These are phyloP conservation scores for Neria commutata DNA, from an alignment of 2,888 invertebrate species.

Conservation along the genomic window DNA sequence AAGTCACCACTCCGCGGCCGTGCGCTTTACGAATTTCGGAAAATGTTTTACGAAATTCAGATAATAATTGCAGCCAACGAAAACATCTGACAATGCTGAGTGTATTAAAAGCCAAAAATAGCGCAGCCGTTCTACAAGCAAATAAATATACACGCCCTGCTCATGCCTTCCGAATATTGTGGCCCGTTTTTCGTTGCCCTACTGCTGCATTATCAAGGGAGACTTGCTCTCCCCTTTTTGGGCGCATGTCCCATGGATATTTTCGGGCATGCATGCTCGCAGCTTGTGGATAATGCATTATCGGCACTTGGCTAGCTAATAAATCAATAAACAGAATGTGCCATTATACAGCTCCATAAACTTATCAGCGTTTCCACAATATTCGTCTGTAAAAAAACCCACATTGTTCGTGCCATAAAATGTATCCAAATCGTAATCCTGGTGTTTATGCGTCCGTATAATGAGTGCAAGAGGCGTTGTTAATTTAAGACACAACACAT, in stretches of 20 bases:
- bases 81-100: neutral
- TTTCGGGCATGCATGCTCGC: neutral
- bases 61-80: no score
- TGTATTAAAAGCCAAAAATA: slow-evolving; percentile 5
- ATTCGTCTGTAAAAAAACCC: neutral
- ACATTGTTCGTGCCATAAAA: neutral
- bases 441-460: neutral
- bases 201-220: neutral
- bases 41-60: no score
- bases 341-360: slow-evolving; percentile 37
- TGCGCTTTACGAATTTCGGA: no score
- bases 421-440: neutral
- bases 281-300: slow-evolving; percentile 36
- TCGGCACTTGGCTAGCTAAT: slow-evolving; percentile 49
- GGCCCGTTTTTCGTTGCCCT: neutral
- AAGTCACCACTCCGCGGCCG: no score
- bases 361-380: slow-evolving; percentile 36
- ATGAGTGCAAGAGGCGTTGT: no score
- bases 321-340: slow-evolving; percentile 53
- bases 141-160: neutral
- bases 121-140: neutral
- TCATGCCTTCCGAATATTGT: neutral
- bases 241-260: neutral
- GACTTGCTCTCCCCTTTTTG: neutral
- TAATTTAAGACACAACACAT: no score